Base-by-base conservation (phyloP, 2,888 invertebrate genomes). In the Malachius bipustulatus region DNA sequence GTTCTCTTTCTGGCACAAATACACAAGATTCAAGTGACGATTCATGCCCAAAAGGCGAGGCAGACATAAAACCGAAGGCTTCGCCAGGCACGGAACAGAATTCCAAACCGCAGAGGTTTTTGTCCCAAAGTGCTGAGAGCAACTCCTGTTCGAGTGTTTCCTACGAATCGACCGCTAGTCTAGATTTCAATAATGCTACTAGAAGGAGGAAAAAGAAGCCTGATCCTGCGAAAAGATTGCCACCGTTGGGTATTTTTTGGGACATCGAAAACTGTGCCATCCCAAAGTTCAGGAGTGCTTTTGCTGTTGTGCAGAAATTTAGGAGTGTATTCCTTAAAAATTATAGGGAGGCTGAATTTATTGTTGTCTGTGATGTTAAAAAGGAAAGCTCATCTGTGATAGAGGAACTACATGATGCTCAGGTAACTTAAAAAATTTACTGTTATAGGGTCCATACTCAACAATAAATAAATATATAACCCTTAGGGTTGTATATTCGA, bases 231-330 rank as follows among this genome's bases (percentile, higher is more conserved):
- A 46, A 40, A 40, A 45, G 32, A 32, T 42, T 46, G 43, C 73
- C 75, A 16, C 82, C 84, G 2, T 76, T 89, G 52, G 88, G 87
- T 32, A 83, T 89, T 45, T 89, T 88, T 63, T 90, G 90, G 90
- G 90, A 90, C 58, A 89, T 90, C 53, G 88, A 90, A 66, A 90
- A 90, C 60, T 87, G 87, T 59, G 77, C 79, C 62, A 82, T 89
- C 30, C 88, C 89, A 2, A 76, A 77, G 56, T 78, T 77, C 33
- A 79, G 80, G 59, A 87, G 84, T 38, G 85, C 88, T 4, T 70
- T 82, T 50, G 75, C 76, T 47, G 75, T 87, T 33, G 84, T 84
- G 14, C 71, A 77, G 53, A 71, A 75, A 35, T 80, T 90, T 43
- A 66, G 90, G 50, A 72, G 80, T 49, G 73, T 73, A 54, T 87